Evolutionary conservation across 1,140 invertebrate species (phyloP).

Genomic region (Tetranychus cinnabarinus): DNA sequence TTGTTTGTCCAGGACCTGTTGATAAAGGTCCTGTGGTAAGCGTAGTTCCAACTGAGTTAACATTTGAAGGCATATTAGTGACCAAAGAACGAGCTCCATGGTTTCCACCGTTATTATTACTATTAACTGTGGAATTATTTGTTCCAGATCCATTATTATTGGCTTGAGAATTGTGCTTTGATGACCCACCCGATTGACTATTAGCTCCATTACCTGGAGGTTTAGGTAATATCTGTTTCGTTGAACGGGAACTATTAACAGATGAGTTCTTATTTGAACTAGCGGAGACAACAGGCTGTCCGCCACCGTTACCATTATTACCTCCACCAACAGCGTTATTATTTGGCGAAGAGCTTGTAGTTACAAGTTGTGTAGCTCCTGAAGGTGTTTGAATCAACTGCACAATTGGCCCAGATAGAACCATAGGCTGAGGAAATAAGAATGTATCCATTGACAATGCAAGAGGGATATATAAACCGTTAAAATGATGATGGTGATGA

Average conservation of each 20-base stretch:
- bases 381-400: constrained; percentile 9
- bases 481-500: background rate
- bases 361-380: background rate
- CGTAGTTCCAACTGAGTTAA: background rate
- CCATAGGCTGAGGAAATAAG: too few relatives aligned
- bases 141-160: too few relatives aligned
- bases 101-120: background rate
- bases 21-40: background rate
- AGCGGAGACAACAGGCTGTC: background rate
- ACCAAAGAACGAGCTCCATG: background rate
- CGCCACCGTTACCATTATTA: background rate
- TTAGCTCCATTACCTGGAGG: constrained; percentile 2
- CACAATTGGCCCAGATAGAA: constrained; percentile 1
- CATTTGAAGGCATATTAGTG: background rate
- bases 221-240: constrained; percentile 17
- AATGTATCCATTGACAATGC: too few relatives aligned
- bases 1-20: background rate
- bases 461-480: background rate
- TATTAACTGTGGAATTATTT: too few relatives aligned
- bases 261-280: background rate
- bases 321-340: background rate
- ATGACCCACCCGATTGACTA: background rate
- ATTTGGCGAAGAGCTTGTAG: background rate
- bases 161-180: too few relatives aligned
- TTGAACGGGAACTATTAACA: constrained; percentile 1